Evolutionary conservation across 2,888 invertebrate genomes (phyloP).

Genomic region (Pelosia muscerda): DNA sequence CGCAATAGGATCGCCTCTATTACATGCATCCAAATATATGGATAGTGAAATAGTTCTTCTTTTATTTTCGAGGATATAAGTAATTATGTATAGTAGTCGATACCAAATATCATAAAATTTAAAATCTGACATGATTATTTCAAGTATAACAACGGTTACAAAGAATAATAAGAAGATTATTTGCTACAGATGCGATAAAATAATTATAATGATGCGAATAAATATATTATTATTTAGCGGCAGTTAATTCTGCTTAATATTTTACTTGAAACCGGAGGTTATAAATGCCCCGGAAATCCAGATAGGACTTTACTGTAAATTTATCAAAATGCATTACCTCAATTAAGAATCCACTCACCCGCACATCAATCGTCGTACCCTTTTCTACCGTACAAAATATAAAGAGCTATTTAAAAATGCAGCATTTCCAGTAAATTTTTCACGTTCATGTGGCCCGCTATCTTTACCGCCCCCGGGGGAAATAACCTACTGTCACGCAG

Average conservation of each 20-base stretch:
- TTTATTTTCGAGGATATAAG: too few species aligned
- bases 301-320: neutral
- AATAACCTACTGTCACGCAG: constrained; percentile 85
- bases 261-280: neutral
- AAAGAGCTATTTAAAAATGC: constrained; percentile 34
- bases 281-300: neutral
- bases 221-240: neutral
- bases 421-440: constrained; percentile 63
- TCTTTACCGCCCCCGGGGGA: constrained; percentile 85
- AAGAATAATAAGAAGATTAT: too few species aligned
- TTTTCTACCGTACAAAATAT: constrained; percentile 15
- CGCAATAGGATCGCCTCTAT: too few species aligned
- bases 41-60: too few species aligned
- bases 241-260: neutral
- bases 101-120: too few species aligned
- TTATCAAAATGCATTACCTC: constrained; percentile 1
- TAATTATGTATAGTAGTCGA: too few species aligned
- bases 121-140: too few species aligned
- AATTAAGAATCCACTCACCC: constrained; percentile 2
- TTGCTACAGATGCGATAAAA: too few species aligned
- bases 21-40: too few species aligned
- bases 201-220: neutral
- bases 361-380: constrained; percentile 12
- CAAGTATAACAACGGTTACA: too few species aligned
- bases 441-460: constrained; percentile 71